Percentiles rank a stretch among this genome's conserved stretches.
Conservation (phyloP, 2,113 vertebrate genomes). For the Pangasianodon hypophthalmus region DNA sequence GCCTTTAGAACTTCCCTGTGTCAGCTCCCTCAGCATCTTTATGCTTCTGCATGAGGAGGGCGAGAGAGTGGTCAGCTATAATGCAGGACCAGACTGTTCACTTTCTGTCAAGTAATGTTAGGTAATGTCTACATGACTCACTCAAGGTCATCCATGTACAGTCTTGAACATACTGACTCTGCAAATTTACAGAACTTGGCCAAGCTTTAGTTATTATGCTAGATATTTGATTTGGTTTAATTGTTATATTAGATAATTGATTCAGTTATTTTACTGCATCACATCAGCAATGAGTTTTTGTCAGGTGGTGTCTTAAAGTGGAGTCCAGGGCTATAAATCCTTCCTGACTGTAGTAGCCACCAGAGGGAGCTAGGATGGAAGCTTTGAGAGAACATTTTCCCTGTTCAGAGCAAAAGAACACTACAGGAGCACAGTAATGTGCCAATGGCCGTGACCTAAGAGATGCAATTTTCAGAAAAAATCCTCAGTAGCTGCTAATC, state of each 20-base stretch:
- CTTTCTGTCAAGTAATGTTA: slow-evolving; percentile 5
- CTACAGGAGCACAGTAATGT: background rate
- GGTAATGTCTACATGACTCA: slow-evolving; percentile 11
- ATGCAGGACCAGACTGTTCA: background rate
- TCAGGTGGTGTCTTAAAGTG: background rate
- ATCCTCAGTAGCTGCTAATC: background rate
- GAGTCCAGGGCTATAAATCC: background rate
- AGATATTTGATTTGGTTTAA: background rate
- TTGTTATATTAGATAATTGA: background rate
- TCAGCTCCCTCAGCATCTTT: slow-evolving; percentile 5
- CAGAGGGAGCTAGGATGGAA: slow-evolving; percentile 63
- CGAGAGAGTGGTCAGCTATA: background rate
- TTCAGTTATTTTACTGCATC: background rate
- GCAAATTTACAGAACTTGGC: background rate
- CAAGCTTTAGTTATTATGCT: background rate
- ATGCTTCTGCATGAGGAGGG: background rate
- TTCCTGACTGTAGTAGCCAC: slow-evolving; percentile 55
- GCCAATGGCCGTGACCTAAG: background rate
- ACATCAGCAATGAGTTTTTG: background rate
- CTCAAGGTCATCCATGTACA: background rate
- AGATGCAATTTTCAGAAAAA: background rate
- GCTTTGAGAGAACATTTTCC: slow-evolving; percentile 22
- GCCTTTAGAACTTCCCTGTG: slow-evolving; percentile 8
- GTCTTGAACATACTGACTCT: background rate
- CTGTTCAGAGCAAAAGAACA: background rate